Base-by-base conservation (phyloP, 2,113 vertebrate species). In the Rhinolophus ferrumequinum region DNA sequence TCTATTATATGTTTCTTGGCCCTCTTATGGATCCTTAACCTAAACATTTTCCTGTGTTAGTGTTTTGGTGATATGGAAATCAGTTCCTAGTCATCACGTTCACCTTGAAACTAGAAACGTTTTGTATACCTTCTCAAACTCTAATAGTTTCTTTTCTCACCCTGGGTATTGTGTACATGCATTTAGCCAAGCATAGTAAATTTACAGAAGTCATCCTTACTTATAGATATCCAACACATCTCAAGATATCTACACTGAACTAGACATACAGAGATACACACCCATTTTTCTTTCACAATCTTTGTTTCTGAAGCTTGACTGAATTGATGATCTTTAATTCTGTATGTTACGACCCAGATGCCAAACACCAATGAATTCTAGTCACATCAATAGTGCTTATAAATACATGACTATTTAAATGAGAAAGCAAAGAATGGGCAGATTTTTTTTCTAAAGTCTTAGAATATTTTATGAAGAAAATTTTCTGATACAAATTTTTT, bases 291-390 rank as follows among this genome's bases (percentile, higher is more conserved):
- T 69, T 77, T 83, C 8, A 8, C 35, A 35, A 1, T 38, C 47
- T 90, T 75, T 94, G 12, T 56, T 88, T 94, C n/a, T 84, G 66
- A 95, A 80, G 21, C 19, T n/a, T 16, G 28, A 30, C 44, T 76
- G 35, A 30, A 50, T 30, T 12, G 66, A 21, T 64, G 5, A n/a
- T 77, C 41, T 91, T 86, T 73, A 87, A 70, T 30, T 84, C 10
- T 33, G 6, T 88, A 16, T 84, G 47, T 86, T 64, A 16, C 47
- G 83, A 33, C 16, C 35, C 30, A 92, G 22, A 77, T 88, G 14
- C 41, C 38, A 64, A 69, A 89, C 52, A 9, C 35, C 38, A 52
- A 9, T n/a, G 9, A 52, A 24, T 89, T 2, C n/a, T 47, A n/a
- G 38, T 38, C 58, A 56, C 9, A 28, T 70, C 38, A 58, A 33